A percentile compares a stretch with the other conserved stretches of the same genome.
phyloP scores from a whole-genome alignment of 1,140 invertebrate genomes.

The Rhagoletis pomonella region DNA sequence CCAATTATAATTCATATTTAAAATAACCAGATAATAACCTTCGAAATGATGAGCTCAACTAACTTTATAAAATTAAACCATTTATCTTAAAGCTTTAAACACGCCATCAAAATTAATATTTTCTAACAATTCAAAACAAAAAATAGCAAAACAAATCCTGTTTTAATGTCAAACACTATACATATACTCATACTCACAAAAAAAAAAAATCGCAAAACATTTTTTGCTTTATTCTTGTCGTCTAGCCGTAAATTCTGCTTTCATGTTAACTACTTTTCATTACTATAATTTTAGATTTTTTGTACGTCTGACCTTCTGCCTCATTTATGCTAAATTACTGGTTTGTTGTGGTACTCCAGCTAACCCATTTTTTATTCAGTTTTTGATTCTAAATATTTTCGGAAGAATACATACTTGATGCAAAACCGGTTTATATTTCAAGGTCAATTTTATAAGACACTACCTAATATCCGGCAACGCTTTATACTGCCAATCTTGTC shows the following conservation, averaged over 20 bases:
- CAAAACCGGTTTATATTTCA: background rate
- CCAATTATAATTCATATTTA: too few relatives aligned
- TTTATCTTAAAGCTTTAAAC: background rate
- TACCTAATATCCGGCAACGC: background rate
- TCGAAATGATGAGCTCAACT: background rate
- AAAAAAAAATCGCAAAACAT: background rate
- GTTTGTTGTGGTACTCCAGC: background rate
- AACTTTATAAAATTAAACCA: background rate
- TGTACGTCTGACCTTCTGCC: background rate
- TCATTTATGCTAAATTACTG: background rate
- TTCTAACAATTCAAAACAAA: background rate
- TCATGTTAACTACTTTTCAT: background rate
- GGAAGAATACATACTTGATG: background rate
- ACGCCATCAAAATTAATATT: background rate
- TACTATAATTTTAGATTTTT: background rate
- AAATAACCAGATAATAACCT: too few relatives aligned
- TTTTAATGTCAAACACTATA: background rate
- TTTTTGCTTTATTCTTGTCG: background rate
- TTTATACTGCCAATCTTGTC: too few relatives aligned
- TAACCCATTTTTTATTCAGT: background rate
- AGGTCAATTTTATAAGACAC: background rate
- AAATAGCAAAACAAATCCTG: background rate
- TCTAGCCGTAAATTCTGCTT: background rate
- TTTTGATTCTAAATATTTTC: background rate
- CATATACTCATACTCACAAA: background rate